Evolutionary conservation across 2,888 invertebrate genomes (phyloP), one percentile per base, ranked within the genome.

Genomic region (Coelopa pilipes): DNA sequence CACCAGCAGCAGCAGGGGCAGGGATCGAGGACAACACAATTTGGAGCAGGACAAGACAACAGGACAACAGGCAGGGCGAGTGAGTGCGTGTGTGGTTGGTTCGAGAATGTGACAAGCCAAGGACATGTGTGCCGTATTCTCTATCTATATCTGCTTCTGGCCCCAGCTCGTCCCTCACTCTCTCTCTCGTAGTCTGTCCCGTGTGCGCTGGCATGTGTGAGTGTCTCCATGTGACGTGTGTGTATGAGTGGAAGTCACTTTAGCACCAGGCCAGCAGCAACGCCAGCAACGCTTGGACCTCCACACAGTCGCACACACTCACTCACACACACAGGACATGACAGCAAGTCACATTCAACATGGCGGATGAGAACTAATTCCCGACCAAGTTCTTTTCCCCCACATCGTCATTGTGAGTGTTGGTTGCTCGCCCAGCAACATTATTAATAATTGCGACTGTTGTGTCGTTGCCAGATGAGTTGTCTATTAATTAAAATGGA

Each of bases 271-370:
- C 55, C 19, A n/a, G 19, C 75, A 75, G 69, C 63, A 74, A 72
- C 71, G 19, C 10, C 24, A 67, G 53, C 53, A 53, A 67, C 67
- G 19, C 13, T 17, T 53, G 15, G 53, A 13, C 3, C 53, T 53
- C 10, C 72, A 66, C 57, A 34, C 46, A 57, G 5, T 47, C 59
- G 46, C 72, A 67, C 57, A 66, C 70, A 70, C 57, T 60, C 47
- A 50, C 12, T 19, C 50, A 34, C 66, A 70, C 46, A 17, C 63
- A 50, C 63, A 65, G n/a, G 60, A 76, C 73, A 81, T 81, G 81
- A 81, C 81, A 83, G 79, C 79, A 79, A 81, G 78, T 81, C 81
- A 82, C 81, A 81, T 77, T 74, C 78, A 79, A 83, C 82, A 81
- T 81, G 81, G 79, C 81, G 80, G 79, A 80, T 81, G 80, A 79